Evolutionary conservation across 2,797 vertebrate genomes (phyloP).

Genomic region (Apogon hyalosoma): DNA sequence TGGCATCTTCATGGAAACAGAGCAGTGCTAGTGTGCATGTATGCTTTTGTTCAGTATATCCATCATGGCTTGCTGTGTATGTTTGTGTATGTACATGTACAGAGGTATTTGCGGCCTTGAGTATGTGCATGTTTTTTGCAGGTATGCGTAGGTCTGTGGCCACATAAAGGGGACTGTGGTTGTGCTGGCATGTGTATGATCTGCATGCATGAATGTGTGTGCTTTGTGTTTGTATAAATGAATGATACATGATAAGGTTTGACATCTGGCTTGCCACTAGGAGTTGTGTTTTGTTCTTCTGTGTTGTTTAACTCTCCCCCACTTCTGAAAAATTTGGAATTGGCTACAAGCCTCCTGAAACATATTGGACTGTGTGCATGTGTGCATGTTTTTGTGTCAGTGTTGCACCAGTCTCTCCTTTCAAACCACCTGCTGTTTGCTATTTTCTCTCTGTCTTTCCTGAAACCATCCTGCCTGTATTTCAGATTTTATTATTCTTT

Average conservation of each 20-base stretch:
- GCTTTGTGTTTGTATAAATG: conserved; percentile 15
- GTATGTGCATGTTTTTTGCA: neutral
- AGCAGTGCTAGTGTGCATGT: neutral
- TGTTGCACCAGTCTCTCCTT: conserved; percentile 3
- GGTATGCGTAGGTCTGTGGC: neutral
- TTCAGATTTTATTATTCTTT: too few relatives aligned
- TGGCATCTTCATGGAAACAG: conserved; percentile 21
- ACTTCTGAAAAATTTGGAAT: conserved; percentile 33
- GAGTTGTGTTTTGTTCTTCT: conserved; percentile 23
- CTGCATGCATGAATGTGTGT: conserved; percentile 9
- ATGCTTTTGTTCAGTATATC: neutral
- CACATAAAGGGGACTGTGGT: neutral
- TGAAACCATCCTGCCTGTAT: neutral
- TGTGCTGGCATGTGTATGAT: neutral
- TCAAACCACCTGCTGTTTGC: conserved; percentile 27
- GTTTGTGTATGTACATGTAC: neutral
- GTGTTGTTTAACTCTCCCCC: conserved; percentile 28
- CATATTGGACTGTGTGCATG: conserved; percentile 2
- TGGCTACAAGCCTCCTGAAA: conserved; percentile 21
- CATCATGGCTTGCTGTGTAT: neutral
- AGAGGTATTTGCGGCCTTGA: neutral
- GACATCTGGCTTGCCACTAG: conserved; percentile 29
- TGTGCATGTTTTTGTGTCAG: neutral
- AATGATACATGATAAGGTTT: conserved; percentile 30
- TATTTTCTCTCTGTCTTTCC: neutral